phyloP scores from a whole-genome alignment of 2,113 vertebrate genomes.

The Furnarius figulus region DNA sequence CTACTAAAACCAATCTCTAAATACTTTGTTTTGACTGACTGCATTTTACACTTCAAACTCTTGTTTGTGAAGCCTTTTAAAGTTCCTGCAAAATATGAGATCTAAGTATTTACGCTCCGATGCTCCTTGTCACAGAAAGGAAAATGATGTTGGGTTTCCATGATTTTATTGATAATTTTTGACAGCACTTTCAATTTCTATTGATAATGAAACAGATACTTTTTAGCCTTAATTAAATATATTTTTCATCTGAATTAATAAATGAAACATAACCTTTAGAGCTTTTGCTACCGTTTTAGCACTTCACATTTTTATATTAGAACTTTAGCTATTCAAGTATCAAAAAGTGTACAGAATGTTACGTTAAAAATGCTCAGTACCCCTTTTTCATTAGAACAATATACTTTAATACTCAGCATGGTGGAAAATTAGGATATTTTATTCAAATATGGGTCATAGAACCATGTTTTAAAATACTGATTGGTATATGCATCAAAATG shows the following conservation, averaged over 20 bases:
- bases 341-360: background rate
- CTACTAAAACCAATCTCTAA: background rate
- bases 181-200: background rate
- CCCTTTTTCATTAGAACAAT: background rate
- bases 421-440: background rate
- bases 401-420: background rate
- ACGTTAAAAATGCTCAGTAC: background rate
- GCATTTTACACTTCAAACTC: background rate
- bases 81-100: background rate
- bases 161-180: background rate
- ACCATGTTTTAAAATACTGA: background rate
- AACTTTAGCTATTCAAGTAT: background rate
- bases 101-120: background rate
- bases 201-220: accelerated
- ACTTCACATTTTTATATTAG: background rate
- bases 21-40: background rate
- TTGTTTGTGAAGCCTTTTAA: background rate
- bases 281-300: background rate
- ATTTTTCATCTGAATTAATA: background rate
- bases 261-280: background rate
- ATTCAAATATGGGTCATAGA: background rate
- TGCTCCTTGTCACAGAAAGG: background rate
- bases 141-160: background rate
- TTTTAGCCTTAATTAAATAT: background rate
- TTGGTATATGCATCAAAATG: background rate